Conservation (phyloP, 2,113 vertebrate genomes). For the Puffinus mauretanicus region DNA sequence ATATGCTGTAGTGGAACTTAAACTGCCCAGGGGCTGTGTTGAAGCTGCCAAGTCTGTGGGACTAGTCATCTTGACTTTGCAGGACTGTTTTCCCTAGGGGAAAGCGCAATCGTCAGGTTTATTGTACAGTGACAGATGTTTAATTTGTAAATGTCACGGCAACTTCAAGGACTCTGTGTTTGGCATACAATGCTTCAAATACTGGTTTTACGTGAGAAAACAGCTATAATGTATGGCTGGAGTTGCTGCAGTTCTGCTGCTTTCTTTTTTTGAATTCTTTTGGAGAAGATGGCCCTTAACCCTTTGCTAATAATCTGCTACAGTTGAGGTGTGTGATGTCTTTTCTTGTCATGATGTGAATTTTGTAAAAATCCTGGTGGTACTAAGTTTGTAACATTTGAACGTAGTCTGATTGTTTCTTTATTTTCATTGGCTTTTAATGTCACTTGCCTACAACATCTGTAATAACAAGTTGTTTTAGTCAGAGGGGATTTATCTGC, state of each 20-base stretch:
- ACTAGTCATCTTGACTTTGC: not conserved
- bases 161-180: not conserved
- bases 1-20: not conserved
- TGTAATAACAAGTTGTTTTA: not conserved
- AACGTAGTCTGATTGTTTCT: not conserved
- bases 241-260: not conserved
- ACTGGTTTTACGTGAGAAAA: not conserved
- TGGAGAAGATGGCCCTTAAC: not conserved
- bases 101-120: not conserved
- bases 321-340: not conserved
- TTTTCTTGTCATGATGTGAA: not conserved
- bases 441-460: not conserved
- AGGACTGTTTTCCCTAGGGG: not conserved
- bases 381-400: not conserved
- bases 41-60: constrained; percentile 9
- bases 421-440: not conserved
- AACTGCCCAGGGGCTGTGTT: not conserved
- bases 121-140: constrained; percentile 28
- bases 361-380: not conserved
- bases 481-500: not conserved
- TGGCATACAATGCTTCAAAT: not conserved
- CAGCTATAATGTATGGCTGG: not conserved
- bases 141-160: constrained; percentile 12
- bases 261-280: not conserved
- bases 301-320: not conserved